Evolutionary conservation across 2,888 invertebrate species (phyloP).

Genomic region (Odontothrips loti): DNA sequence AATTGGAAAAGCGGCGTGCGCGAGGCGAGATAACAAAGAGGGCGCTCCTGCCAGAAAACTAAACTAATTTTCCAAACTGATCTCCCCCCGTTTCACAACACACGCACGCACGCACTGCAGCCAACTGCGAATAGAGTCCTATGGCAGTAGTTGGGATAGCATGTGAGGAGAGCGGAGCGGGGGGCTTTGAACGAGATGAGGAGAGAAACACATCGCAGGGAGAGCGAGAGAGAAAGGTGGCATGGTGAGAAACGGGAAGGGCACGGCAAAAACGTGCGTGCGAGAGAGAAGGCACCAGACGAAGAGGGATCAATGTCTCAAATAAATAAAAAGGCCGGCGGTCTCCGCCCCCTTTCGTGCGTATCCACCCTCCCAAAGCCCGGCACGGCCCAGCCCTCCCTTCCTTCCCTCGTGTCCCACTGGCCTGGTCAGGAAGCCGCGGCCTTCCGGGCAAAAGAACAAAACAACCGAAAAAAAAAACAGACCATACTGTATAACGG

Average conservation of each 20-base stretch:
- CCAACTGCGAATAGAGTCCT: too few relatives aligned
- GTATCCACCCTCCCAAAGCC: not conserved
- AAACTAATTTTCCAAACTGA: conserved; percentile 9
- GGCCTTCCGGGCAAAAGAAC: too few relatives aligned
- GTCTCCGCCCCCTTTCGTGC: not conserved
- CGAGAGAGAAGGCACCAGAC: not conserved
- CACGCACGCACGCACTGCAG: too few relatives aligned
- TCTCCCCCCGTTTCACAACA: not conserved
- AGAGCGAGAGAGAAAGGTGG: too few relatives aligned
- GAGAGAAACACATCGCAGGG: too few relatives aligned
- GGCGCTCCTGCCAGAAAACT: not conserved
- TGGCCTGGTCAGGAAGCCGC: not conserved
- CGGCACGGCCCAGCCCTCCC: not conserved
- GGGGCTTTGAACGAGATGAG: too few relatives aligned
- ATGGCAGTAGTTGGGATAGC: too few relatives aligned
- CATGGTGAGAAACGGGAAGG: not conserved
- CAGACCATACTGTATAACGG: too few relatives aligned
- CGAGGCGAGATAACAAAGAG: not conserved
- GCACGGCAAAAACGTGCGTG: not conserved
- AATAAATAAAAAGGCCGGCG: not conserved
- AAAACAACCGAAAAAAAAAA: too few relatives aligned
- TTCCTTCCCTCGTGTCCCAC: not conserved
- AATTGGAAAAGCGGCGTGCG: conserved; percentile 16
- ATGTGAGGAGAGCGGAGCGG: too few relatives aligned
- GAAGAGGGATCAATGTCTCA: not conserved